Percentiles rank a stretch among this genome's conserved stretches.
Evolutionary conservation across 2,888 invertebrate genomes (phyloP).

Genomic region (Neoitamus cyanurus): DNA sequence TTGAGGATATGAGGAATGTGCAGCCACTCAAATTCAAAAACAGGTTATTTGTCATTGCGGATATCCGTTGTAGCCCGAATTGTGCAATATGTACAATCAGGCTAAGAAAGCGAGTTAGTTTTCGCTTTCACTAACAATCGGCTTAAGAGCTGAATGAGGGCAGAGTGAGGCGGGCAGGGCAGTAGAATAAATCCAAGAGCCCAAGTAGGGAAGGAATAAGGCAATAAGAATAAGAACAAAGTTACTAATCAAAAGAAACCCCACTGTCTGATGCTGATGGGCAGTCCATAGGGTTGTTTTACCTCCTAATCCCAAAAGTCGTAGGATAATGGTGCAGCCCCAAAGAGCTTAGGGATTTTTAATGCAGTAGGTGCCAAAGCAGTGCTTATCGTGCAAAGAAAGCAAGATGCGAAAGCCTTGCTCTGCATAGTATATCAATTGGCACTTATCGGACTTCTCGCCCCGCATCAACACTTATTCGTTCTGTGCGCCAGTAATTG

Average conservation of each 20-base stretch:
- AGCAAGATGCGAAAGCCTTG: neutral
- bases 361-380: neutral
- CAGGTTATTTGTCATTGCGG: no score
- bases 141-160: neutral
- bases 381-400: neutral
- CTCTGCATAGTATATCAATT: neutral
- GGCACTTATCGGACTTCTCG: conserved; percentile 18
- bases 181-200: neutral
- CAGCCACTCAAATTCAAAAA: no score
- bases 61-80: no score
- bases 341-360: neutral
- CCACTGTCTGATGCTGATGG: neutral
- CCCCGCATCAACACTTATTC: neutral
- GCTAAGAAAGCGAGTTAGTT: no score
- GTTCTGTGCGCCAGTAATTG: neutral
- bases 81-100: no score
- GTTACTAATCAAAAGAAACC: neutral
- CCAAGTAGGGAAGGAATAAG: neutral
- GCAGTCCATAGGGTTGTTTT: neutral
- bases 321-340: neutral
- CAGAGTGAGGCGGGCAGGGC: no score
- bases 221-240: neutral
- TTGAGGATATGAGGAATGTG: no score
- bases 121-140: no score
- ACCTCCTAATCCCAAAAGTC: conserved; percentile 8